Evolutionary conservation across 1,140 invertebrate genomes (phyloP), one percentile per base, ranked within the genome.

Genomic region (Drosophila santomea): DNA sequence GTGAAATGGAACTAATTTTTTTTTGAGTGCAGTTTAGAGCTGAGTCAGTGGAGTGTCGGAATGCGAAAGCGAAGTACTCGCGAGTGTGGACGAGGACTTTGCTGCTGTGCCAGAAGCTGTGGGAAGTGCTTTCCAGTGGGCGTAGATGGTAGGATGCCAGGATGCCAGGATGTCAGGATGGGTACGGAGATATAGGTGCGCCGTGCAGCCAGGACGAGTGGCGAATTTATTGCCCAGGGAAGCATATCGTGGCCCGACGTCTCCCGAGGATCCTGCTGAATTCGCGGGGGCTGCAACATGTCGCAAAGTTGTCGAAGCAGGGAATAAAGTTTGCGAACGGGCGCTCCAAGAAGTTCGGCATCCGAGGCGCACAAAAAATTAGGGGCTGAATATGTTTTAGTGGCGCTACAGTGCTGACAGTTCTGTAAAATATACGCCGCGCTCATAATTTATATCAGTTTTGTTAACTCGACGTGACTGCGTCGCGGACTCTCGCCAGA

Each of bases 371-470:
- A 48, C 56, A 84, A 78, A 85, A 85, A 82, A 79, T 69, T 72
- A 63, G 77, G 61, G 79, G 67, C 43, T 67, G 72, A 88, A 89
- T 86, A 86, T 86, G 83, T 80, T 88, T 84, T 88, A 88, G 83
- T 88, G 84, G 64, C 76, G 62, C 79, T 74, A 77, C 76, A 74
- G 80, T 56, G 80, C 84, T 89, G 84, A 88, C 83, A 89, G 83
- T 84, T 89, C 57, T 88, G 73, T 83, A 89, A 88, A 88, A 88
- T 88, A 88, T 83, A 84, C 84, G 80, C 84, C 43, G 48, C 48
- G 20, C 83, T 88, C 83, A 86, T 88, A 86, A 86, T 86, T 86
- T 89, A 86, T 86, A 83, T 89, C 79, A 86, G 84, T 86, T 88
- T 86, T 77, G 84, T 83, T 83, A 86, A 89, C 75, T 88, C 72